Conservation (phyloP, 2,888 invertebrate genomes). For the Lasioglossum morio region DNA sequence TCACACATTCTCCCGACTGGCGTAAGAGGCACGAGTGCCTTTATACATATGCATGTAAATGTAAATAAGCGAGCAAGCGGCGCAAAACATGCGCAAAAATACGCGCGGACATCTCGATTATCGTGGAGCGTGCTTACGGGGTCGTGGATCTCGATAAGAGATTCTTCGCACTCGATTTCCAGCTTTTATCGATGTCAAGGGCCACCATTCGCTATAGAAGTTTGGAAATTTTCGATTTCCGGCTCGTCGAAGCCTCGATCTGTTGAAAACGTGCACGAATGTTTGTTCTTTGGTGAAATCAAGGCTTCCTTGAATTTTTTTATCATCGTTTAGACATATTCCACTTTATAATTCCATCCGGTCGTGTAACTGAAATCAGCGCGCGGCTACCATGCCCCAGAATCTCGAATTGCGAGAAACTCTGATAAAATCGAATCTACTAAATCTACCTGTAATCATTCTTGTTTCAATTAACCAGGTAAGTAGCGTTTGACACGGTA, state of each 20-base stretch:
- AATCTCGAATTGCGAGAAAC: constrained; percentile 1
- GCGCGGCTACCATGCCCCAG: neutral
- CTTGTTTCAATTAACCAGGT: neutral
- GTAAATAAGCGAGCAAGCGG: constrained; percentile 52
- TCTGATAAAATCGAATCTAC: neutral
- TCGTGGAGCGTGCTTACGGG: neutral
- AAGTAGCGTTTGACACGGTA: neutral
- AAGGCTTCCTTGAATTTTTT: neutral
- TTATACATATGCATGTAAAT: constrained; percentile 62
- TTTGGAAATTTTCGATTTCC: neutral
- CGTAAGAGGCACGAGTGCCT: constrained; percentile 58
- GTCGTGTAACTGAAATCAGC: neutral
- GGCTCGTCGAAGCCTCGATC: neutral
- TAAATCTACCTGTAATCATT: neutral
- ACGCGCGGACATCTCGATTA: constrained; percentile 20
- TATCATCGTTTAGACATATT: neutral
- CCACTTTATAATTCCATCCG: neutral
- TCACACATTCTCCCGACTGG: constrained; percentile 53
- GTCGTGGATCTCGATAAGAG: neutral
- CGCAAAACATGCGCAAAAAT: constrained; percentile 44
- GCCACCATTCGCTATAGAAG: neutral
- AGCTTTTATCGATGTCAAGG: neutral
- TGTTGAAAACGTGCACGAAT: neutral
- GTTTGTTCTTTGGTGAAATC: neutral
- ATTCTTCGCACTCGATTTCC: neutral